Evolutionary conservation across 2,113 vertebrate genomes (phyloP).

Genomic region (Oenanthe melanoleuca): DNA sequence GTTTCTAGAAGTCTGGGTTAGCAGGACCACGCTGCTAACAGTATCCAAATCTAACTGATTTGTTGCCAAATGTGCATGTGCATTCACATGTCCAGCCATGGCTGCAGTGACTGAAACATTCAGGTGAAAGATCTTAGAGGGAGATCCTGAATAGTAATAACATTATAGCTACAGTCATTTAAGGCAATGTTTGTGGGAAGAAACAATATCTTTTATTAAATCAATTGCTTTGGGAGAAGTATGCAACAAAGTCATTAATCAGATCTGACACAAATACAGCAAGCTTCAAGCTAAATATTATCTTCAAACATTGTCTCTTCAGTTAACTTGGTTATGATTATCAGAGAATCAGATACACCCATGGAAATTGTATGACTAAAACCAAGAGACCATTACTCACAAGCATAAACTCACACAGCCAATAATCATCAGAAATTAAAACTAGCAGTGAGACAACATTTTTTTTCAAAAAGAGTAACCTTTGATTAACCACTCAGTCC

Average conservation of each 20-base stretch:
- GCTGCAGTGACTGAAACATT: background rate
- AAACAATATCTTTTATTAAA: background rate
- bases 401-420: background rate
- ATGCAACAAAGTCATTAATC: background rate
- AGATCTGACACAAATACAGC: background rate
- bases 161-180: background rate
- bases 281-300: background rate
- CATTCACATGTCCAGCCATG: rapidly evolving
- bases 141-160: background rate
- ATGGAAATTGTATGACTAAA: background rate
- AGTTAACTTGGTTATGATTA: background rate
- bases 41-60: background rate
- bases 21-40: rapidly evolving
- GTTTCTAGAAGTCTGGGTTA: background rate
- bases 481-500: background rate
- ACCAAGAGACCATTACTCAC: background rate
- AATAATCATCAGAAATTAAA: background rate
- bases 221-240: background rate
- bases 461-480: background rate
- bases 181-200: background rate
- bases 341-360: background rate
- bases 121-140: background rate
- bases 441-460: background rate
- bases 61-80: background rate
- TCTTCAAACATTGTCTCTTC: background rate